These are phyloP conservation scores for Macquaria ambigua DNA, from an alignment of 2,113 vertebrate species.

Conservation along the genomic window DNA sequence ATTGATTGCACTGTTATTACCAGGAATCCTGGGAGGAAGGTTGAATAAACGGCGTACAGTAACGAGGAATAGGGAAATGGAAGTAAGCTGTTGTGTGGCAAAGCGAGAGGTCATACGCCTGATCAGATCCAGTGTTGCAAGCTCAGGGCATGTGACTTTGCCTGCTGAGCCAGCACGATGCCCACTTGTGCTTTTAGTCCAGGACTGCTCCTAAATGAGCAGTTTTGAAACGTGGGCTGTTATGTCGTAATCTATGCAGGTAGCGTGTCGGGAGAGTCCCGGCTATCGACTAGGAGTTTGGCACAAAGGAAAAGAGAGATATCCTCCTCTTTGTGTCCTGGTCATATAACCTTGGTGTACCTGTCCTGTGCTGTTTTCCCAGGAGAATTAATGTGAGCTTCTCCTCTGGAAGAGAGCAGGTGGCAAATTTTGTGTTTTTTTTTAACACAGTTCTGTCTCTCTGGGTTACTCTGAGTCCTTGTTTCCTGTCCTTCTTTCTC, in stretches of 20 bases:
- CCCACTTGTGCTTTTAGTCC: slow-evolving; percentile 12
- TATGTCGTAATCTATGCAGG: not conserved
- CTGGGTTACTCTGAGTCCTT: slow-evolving; percentile 45
- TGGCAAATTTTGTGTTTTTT: slow-evolving; percentile 20
- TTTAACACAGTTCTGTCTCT: slow-evolving; percentile 26
- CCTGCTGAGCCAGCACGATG: slow-evolving; percentile 53
- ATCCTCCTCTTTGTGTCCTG: slow-evolving; percentile 17
- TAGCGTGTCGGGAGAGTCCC: not conserved
- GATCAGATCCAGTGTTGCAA: slow-evolving; percentile 34
- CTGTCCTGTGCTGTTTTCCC: slow-evolving; percentile 13
- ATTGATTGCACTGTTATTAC: not conserved
- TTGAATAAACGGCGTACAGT: not conserved
- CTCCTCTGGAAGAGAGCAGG: slow-evolving; percentile 19
- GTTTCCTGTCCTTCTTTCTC: slow-evolving; percentile 55
- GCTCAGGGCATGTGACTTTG: slow-evolving; percentile 10
- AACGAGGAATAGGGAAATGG: slow-evolving; percentile 33
- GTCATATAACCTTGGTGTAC: slow-evolving; percentile 21
- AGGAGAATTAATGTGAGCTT: slow-evolving; percentile 12
- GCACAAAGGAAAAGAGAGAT: not conserved
- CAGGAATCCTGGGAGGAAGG: no score
- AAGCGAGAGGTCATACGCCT: slow-evolving; percentile 24
- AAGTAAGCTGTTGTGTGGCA: slow-evolving; percentile 28
- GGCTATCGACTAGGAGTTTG: no score
- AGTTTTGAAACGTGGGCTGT: not conserved
- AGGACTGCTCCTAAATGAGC: not conserved